Conservation (phyloP, 2,113 vertebrate species). For the Grallaria varia region DNA sequence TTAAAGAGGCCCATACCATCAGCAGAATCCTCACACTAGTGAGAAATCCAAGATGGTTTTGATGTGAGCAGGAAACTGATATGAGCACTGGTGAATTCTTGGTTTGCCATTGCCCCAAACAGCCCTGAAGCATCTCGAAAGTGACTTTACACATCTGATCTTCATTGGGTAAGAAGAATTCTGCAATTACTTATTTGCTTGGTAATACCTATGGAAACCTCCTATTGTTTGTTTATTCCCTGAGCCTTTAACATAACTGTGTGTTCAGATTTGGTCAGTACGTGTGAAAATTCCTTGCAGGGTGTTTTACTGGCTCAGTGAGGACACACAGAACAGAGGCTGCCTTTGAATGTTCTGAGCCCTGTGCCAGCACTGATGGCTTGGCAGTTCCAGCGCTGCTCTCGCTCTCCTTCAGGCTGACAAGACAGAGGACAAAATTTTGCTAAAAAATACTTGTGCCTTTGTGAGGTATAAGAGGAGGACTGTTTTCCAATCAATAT, state of each 20-base stretch:
- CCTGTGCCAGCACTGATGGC: background rate
- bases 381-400: background rate
- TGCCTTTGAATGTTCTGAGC: background rate
- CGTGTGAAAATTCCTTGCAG: constrained; percentile 51
- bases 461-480: background rate
- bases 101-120: background rate
- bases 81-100: background rate
- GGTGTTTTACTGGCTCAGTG: background rate
- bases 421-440: background rate
- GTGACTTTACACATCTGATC: background rate
- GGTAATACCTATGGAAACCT: constrained; percentile 35
- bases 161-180: background rate
- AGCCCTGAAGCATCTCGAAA: background rate
- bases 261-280: constrained; percentile 2
- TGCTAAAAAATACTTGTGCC: background rate
- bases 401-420: background rate
- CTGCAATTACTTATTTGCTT: constrained; percentile 24
- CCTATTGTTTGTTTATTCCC: constrained; percentile 51
- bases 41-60: background rate
- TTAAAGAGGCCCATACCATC: background rate
- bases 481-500: background rate
- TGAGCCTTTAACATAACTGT: background rate
- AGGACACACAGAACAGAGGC: background rate
- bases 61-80: background rate
- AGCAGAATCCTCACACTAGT: background rate